Percentiles rank a stretch among this genome's conserved stretches.
Conservation (phyloP, 2,113 vertebrate species). For the Hippopotamus amphibius region DNA sequence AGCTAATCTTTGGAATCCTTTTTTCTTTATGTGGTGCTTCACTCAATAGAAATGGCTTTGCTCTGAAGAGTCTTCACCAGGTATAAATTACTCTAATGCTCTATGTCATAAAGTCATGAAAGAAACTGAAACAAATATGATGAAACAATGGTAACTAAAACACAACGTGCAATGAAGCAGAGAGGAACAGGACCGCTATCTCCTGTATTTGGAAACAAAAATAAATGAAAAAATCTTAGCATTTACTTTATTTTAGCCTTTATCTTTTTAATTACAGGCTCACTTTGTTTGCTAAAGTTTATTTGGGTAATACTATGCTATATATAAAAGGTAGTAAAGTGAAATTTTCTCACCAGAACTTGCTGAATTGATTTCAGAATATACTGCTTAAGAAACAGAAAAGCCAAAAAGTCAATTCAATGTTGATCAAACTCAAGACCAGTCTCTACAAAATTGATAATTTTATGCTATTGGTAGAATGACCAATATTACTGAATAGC, state of each 20-base stretch:
- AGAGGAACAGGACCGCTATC: not conserved
- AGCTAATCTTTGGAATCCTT: not conserved
- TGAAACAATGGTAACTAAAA: not conserved
- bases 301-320: not conserved
- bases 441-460: not conserved
- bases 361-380: conserved; percentile 15
- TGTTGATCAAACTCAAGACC: not conserved
- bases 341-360: not conserved
- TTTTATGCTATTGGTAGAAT: not conserved
- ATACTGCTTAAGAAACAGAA: not conserved
- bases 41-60: conserved; percentile 35
- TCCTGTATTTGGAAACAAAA: not conserved
- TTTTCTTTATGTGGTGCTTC: not conserved
- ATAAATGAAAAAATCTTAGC: not conserved
- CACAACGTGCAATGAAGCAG: not conserved
- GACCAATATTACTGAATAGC: not conserved
- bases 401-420: not conserved
- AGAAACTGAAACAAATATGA: not conserved
- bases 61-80: not conserved
- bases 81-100: not conserved
- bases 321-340: not conserved
- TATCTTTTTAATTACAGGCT: not conserved
- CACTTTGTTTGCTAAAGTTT: not conserved
- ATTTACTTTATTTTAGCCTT: not conserved
- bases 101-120: conserved; percentile 14